These are phyloP conservation scores for Neosilurus mollespiculum DNA, from an alignment of 2,797 vertebrate species.

Conservation along the genomic window DNA sequence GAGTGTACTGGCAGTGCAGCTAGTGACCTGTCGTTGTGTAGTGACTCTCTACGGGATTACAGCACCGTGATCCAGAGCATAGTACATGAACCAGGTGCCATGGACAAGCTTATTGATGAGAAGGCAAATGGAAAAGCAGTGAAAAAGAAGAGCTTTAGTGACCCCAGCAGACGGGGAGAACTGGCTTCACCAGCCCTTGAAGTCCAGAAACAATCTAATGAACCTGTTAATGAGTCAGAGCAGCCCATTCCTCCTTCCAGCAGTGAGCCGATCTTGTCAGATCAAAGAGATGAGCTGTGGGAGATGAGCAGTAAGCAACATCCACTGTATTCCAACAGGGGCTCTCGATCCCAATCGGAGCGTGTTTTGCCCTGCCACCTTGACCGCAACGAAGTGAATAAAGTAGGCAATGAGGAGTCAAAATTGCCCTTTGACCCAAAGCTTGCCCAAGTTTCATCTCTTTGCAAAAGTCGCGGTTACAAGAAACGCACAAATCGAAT, in stretches of 20 bases:
- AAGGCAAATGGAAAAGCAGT: conserved; percentile 85
- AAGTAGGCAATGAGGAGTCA: conserved; percentile 53
- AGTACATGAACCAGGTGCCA: conserved; percentile 86
- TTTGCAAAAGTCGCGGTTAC: conserved; percentile 76
- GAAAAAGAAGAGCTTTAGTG: conserved; percentile 97
- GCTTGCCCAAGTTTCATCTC: conserved; percentile 79
- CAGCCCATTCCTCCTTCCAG: conserved; percentile 85
- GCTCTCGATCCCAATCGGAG: conserved; percentile 75
- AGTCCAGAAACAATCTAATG: conserved; percentile 71
- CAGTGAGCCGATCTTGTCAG: conserved; percentile 91
- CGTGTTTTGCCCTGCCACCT: conserved; percentile 56
- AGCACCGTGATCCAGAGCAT: conserved; percentile 90
- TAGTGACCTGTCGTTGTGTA: conserved; percentile 89
- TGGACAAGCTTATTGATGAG: conserved; percentile 87
- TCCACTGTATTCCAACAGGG: conserved; percentile 56
- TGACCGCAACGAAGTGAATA: conserved; percentile 59
- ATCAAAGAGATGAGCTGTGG: conserved; percentile 74
- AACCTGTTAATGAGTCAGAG: conserved; percentile 87
- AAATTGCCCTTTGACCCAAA: conserved; percentile 82
- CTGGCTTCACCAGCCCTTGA: conserved; percentile 63
- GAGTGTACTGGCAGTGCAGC: conserved; percentile 83
- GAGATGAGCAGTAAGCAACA: conserved; percentile 63
- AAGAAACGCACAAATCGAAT: conserved; percentile 84
- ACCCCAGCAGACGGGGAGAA: conserved; percentile 90
- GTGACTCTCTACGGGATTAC: conserved; percentile 83